Evolutionary conservation across 2,797 vertebrate genomes (phyloP), one percentile per base, ranked within the genome.

Genomic region (Setipinna tenuifilis): DNA sequence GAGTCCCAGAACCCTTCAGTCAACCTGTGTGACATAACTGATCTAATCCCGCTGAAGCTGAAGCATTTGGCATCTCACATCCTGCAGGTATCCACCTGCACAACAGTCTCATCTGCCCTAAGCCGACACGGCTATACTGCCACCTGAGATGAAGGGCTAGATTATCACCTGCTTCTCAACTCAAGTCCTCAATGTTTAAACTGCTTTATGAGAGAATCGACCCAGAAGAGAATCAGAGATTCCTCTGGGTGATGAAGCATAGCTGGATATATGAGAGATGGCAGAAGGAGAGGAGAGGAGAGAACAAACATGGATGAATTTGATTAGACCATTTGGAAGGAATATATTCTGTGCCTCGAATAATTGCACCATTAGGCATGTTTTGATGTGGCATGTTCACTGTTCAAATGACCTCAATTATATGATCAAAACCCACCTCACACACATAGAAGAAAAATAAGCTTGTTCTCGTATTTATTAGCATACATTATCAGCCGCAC

Each of bases 391-490:
- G 23, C n/a, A 68, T 68, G 65, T 35, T 71, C 12, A 71, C 65
- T 71, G 65, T 71, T 71, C 28, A 71, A 23, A 65, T 25, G 62
- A 65, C 62, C 62, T 65, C 62, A 65, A 71, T 71, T 5, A 71
- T 31, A 71, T 31, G 28, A 35, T 71, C 65, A 71, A 31, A 71
- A 71, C 3, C 25, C 28, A 17, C 25, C 25, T 71, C 65, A 31
- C 65, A 31, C 62, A 12, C 14, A 35, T 35, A 71, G 14, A 41
- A 41, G n/a, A n/a, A 41, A 31, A 10, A 17, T 17, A 71, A 35
- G 65, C 65, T 14, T 3, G 1, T n/a, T 71, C 65, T 71, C 12
- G 12, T 71, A 31, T 5, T 28, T 31, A 71, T 71, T 71, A 31
- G 28, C 65, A 71, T 31, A 31, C 65, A 71, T 71, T 31, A 71